Base-by-base conservation (phyloP, 2,797 vertebrate genomes). In the Synaphobranchus kaupii region DNA sequence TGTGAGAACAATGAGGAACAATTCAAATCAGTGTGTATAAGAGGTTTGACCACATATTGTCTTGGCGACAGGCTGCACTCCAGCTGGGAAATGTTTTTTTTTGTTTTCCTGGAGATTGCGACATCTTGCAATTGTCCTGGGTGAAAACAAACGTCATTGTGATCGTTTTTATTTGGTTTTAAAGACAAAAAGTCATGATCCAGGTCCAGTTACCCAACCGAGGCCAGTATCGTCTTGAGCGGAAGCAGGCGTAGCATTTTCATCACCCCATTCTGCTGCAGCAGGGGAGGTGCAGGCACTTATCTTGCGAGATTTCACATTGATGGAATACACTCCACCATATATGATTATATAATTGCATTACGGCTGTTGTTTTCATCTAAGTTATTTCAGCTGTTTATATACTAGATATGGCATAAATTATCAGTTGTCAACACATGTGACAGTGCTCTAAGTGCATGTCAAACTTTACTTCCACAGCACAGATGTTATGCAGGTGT, bases 81-180 rank as follows among this genome's bases (percentile, higher is more conserved):
- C 78, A 81, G 78, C 20, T 81, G 78, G 44, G 47, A 81, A 25
- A 47, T 48, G 44, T n/a, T 25, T 48, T 25, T 48, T 81, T 81
- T 81, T 22, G 47, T 81, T 81, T 81, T 81, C 78, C 47, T n/a
- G 78, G 78, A 50, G 78, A 47, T 81, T 81, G 39, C 8, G 78
- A 81, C 44, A 81, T 81, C 78, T 81, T 34, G 28, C 78, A 81
- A 81, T 81, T 81, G 78, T 81, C 20, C 78, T 48, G 3, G 34
- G 78, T 8, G n/a, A 81, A 50, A 50, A 39, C 31, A 80, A 78
- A 78, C 2, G 20, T 50, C 47, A 48, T 81, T 81, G 22, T 50
- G 22, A 81, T 50, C 20, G 12, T 78, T 78, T 81, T 48, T 8
- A 20, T 81, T 81, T 22, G 47, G 44, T 81, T 81, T 81, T n/a